Evolutionary conservation across 2,888 invertebrate species (phyloP), one percentile per base, ranked within the genome.

Genomic region (Imbricaverruca yamaguchii): DNA sequence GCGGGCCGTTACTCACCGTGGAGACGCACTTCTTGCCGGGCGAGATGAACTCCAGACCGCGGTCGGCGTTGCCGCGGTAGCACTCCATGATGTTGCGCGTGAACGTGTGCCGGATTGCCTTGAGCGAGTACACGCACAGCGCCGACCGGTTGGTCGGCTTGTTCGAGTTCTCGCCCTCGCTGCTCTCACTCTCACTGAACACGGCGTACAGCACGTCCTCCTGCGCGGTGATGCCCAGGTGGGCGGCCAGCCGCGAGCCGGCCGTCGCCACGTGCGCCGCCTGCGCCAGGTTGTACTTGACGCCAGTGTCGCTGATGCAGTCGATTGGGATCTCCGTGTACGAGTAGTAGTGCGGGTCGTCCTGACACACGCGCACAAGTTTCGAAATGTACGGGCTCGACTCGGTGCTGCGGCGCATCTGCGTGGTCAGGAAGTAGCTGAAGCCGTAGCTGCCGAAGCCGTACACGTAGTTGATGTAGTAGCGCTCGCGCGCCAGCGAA

Each of bases 261-360:
- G 98, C 95, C 87, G 95, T 84, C 63, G 96, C 96, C 67, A 98
- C 93, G 87, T 93, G 96, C 0, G 96, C 97, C 56, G 98, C 97
- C 87, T 96, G 96, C 8, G 97, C 94, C 80, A 98, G 90, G 88
- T 97, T 97, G 88, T 96, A 98, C 86, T 85, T 85, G 55, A 74
- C 55, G 59, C 83, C 92, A 91, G 86, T 90, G 89, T 84, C 84
- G 25, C 90, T 90, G 83, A 92, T 93, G 87, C 98, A 98, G 85
- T 96, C 94, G 87, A 98, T 93, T 21, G 97, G 97, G 85, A 98
- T 96, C 89, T 98, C 98, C 15, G 97, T 97, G 87, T 98, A 98
- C 11, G 98, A 98, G 88, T 97, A 96, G 88, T 97, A 98, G 87
- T 95, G 93, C 84, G 93, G 92, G 87, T 98, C 98, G 86, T 96